Percentiles rank a stretch among this genome's conserved stretches.
phyloP scores from a whole-genome alignment of 1,140 invertebrate species.

The Orius laevigatus region DNA sequence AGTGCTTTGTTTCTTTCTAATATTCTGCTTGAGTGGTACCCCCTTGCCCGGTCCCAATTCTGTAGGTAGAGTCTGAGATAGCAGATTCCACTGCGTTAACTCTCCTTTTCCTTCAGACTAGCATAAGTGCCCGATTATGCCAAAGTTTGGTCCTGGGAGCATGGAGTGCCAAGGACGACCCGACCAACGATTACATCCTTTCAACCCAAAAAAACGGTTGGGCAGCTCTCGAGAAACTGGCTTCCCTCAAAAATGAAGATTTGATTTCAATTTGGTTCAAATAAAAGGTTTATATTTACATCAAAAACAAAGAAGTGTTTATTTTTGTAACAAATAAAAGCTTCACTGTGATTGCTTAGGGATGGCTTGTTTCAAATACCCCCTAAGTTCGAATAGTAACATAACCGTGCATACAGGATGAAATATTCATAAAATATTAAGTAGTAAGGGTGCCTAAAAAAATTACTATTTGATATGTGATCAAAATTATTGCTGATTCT shows the following conservation, averaged over 20 bases:
- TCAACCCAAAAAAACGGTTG: neutral
- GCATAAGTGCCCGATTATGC: neutral
- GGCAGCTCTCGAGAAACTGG: neutral
- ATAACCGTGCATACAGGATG: too few species aligned
- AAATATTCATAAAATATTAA: too few species aligned
- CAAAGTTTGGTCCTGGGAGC: slow-evolving; percentile 1
- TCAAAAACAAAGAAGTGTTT: too few species aligned
- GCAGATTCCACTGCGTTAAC: neutral
- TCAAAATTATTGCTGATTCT: too few species aligned
- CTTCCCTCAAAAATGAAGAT: neutral
- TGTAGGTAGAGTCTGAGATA: neutral
- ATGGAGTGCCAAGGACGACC: neutral
- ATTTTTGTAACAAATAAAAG: too few species aligned
- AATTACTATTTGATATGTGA: too few species aligned
- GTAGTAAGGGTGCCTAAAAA: too few species aligned
- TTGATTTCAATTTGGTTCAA: neutral
- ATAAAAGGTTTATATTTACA: too few species aligned
- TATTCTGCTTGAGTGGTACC: neutral
- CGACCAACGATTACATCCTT: neutral
- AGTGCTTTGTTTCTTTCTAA: neutral
- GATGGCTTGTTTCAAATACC: too few species aligned
- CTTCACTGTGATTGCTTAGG: too few species aligned
- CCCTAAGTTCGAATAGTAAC: too few species aligned
- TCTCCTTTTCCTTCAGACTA: neutral
- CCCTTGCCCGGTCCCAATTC: neutral